Evolutionary conservation across 1,140 invertebrate species (phyloP), one percentile per base, ranked within the genome.

Genomic region (Catajapyx aquilonaris): DNA sequence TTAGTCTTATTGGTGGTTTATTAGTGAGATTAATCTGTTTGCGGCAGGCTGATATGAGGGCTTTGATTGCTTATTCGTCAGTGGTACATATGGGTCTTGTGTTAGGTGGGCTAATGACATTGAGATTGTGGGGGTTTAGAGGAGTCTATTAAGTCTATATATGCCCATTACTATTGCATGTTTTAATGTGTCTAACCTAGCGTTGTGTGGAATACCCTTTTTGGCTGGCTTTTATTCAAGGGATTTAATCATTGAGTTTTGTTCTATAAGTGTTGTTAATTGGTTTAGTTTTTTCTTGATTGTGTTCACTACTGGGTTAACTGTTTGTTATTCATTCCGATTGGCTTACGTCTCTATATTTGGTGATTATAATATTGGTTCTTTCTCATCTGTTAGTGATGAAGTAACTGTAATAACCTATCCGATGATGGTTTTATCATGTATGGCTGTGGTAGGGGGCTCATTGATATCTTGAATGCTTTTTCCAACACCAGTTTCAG

Each of bases 11-110:
- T 3, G 66, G 69, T 0, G 60, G 58, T 2, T 45, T 66, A 37
- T 55, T 61, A 52, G 51, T 68, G 44, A 64, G 62, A 38, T 55
- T 73, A 44, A 55, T 69, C 37, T 72, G 68, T 66, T 55, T 69
- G 47, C 59, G 56, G 28, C 65, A 72, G 56, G 57, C 58, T 45
- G 55, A 66, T 66, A 49, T 68, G 50, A 73, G 73, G 47, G 55
- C 57, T 42, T 59, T 71, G 52, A 60, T 68, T 57, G 67, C 69
- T 52, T 71, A 71, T 59, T 71, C 68, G 47, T 70, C 65, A 18
- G 57, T 71, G 17, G 56, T 60, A 51, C 68, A 69, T 59, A 70
- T 71, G 56, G 53, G 55, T 11, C 43, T 68, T 43, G 56, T 65
- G 34, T 49, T 70, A 51, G 31, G 47, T 21, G 61, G 59, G 2